These are phyloP conservation scores for Phoxinus dragarum DNA, from an alignment of 2,797 vertebrate species.

Conservation along the genomic window DNA sequence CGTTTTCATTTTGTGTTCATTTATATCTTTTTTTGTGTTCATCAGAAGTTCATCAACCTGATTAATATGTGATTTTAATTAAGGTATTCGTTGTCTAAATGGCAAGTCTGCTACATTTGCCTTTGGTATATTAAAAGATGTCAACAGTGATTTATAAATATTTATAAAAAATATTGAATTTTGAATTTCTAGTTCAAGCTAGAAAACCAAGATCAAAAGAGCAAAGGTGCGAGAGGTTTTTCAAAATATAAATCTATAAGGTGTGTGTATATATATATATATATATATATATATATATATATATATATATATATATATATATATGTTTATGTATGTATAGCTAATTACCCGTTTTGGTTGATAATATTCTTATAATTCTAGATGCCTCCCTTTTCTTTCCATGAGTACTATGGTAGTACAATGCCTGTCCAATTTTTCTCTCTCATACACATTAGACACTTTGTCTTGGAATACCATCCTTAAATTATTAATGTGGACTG, in stretches of 20 bases:
- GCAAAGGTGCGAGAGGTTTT: background rate
- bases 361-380: background rate
- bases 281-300: too few relatives aligned
- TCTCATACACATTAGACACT: constrained; percentile 50
- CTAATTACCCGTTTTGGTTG: background rate
- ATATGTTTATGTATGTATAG: background rate
- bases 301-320: too few relatives aligned
- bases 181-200: background rate
- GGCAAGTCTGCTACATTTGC: background rate
- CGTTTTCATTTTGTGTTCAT: background rate
- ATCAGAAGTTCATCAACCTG: too few relatives aligned
- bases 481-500: constrained; percentile 60
- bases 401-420: background rate
- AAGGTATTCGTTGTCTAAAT: background rate
- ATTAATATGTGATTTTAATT: background rate
- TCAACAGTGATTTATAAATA: background rate
- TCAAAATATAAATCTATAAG: background rate
- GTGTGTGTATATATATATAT: background rate
- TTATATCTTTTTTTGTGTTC: too few relatives aligned
- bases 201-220: background rate
- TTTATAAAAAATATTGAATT: background rate
- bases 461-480: constrained; percentile 55
- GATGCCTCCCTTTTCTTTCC: background rate
- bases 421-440: constrained; percentile 23
- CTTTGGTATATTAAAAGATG: background rate